Conservation (phyloP, 1,140 invertebrate genomes). For the Stenopsyche tienmushanensis region DNA sequence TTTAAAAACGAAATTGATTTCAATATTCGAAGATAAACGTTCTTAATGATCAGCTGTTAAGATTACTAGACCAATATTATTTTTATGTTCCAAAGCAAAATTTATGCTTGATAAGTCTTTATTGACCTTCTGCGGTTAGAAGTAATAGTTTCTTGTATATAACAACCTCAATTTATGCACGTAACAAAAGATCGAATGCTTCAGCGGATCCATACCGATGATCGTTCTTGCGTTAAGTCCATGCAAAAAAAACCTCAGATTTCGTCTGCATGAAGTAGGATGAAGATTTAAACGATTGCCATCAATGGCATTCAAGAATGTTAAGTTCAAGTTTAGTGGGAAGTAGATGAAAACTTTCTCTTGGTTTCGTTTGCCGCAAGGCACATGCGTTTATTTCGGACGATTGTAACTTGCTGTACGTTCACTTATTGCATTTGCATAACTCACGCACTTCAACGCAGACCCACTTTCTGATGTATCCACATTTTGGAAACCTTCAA, state of each 20-base stretch:
- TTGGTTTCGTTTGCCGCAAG: not conserved
- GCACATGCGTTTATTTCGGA: not conserved
- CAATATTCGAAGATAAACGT: not conserved
- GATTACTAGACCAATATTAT: not conserved
- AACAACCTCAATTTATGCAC: not conserved
- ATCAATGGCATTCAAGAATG: slow-evolving; percentile 4
- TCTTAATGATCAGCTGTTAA: not conserved
- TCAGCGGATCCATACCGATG: too few relatives aligned
- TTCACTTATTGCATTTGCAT: not conserved
- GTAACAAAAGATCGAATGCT: too few relatives aligned
- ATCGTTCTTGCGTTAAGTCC: too few relatives aligned
- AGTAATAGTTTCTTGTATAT: not conserved
- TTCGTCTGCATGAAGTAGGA: not conserved
- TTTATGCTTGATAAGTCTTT: not conserved
- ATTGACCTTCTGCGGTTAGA: not conserved
- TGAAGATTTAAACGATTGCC: slow-evolving; percentile 2
- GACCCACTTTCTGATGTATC: too few relatives aligned
- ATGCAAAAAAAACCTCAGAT: too few relatives aligned
- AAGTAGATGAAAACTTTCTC: slow-evolving; percentile 12
- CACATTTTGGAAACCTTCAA: not conserved
- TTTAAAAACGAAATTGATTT: not conserved
- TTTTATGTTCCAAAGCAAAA: not conserved
- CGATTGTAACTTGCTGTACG: not conserved
- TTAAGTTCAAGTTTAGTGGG: slow-evolving; percentile 19
- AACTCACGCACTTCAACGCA: too few relatives aligned